A percentile compares a stretch with the other conserved stretches of the same genome.
Conservation (phyloP, 1,140 invertebrate genomes). For the Bilobella aurantiaca region DNA sequence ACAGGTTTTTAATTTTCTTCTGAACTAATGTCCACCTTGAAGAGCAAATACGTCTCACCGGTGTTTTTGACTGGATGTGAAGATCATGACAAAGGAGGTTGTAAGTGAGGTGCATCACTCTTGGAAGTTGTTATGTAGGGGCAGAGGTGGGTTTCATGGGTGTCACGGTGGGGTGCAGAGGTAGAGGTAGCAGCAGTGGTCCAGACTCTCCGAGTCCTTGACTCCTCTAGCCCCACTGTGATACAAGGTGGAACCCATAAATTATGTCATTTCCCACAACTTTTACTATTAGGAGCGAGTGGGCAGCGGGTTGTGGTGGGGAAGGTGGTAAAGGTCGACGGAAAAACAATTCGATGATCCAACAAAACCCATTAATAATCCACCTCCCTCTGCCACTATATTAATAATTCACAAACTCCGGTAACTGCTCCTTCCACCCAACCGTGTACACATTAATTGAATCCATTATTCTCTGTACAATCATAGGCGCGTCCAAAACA, state of each 20-base stretch:
- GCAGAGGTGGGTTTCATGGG: not conserved
- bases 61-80: not conserved
- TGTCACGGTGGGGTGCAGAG: slow-evolving; percentile 4
- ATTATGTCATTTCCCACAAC: not conserved
- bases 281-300: not conserved
- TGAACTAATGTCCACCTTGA: not conserved
- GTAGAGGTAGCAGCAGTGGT: not conserved
- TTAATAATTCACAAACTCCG: not conserved
- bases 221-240: too few species aligned
- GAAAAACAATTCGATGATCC: not conserved
- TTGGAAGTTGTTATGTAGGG: slow-evolving; percentile 2
- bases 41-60: not conserved
- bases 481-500: too few species aligned
- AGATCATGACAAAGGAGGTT: slow-evolving; percentile 5
- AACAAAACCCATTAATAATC: not conserved
- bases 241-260: not conserved
- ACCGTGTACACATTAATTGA: too few species aligned
- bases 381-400: too few species aligned
- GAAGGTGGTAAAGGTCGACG: not conserved
- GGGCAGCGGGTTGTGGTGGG: not conserved
- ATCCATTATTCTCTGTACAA: too few species aligned
- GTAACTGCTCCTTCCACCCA: too few species aligned
- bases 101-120: not conserved
- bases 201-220: not conserved
- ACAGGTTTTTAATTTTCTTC: not conserved